Percentiles rank a stretch among this genome's conserved stretches.
Conservation (phyloP, 2,888 invertebrate genomes). For the Sylvicola fuscatus region DNA sequence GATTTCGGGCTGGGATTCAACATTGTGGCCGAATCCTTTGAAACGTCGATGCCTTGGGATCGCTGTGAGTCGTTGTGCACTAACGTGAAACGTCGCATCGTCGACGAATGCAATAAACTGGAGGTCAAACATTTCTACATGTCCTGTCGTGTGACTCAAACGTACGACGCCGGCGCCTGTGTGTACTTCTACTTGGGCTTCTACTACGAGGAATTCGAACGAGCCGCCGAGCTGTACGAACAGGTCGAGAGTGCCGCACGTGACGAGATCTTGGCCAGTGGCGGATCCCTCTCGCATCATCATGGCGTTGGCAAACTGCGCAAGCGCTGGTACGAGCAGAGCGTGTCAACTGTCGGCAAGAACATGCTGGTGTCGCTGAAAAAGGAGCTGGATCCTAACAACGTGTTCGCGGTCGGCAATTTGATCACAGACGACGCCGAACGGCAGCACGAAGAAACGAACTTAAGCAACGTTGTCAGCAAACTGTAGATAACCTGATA, state of each 20-base stretch:
- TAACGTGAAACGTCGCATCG: constrained; percentile 72
- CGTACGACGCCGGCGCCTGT: constrained; percentile 93
- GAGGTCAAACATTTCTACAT: constrained; percentile 41
- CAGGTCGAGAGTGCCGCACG: constrained; percentile 72
- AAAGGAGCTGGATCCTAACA: constrained; percentile 73
- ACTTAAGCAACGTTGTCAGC: too few species aligned
- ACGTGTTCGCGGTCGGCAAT: constrained; percentile 84
- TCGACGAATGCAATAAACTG: constrained; percentile 22
- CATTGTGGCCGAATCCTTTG: constrained; percentile 90
- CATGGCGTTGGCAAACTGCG: constrained; percentile 92
- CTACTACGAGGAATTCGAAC: constrained; percentile 35
- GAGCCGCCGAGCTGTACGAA: constrained; percentile 67
- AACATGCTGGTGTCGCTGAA: constrained; percentile 66
- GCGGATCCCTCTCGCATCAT: constrained; percentile 79
- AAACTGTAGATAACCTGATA: too few species aligned
- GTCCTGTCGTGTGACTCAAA: constrained; percentile 81
- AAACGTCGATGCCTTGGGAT: constrained; percentile 97
- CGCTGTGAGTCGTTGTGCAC: constrained; percentile 59
- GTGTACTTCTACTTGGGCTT: constrained; percentile 90
- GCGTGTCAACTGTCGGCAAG: constrained; percentile 66
- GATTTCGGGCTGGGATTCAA: constrained; percentile 77
- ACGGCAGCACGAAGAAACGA: too few species aligned
- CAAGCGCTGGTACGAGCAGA: constrained; percentile 64
- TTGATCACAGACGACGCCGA: constrained; percentile 18
- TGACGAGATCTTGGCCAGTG: constrained; percentile 72